Evolutionary conservation across 2,888 invertebrate genomes (phyloP).

Genomic region (Ormyrus pomaceus): DNA sequence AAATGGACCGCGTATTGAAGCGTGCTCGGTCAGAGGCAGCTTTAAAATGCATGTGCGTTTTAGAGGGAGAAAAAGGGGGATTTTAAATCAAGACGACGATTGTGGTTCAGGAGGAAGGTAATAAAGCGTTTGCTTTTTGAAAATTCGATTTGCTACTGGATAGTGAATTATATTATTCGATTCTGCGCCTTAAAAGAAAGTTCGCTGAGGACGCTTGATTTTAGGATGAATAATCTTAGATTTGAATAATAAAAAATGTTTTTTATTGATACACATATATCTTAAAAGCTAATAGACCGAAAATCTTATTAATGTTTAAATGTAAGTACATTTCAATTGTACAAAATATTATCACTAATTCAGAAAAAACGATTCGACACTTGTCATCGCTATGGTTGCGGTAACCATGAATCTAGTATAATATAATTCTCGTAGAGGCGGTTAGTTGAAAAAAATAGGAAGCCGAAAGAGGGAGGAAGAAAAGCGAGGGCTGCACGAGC

Average conservation of each 20-base stretch:
- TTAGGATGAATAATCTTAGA: no score
- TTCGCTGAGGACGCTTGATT: no score
- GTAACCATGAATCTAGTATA: not conserved
- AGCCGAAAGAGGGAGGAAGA: not conserved
- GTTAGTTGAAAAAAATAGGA: slow-evolving; percentile 25
- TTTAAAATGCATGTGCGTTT: slow-evolving; percentile 67
- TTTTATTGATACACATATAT: no score
- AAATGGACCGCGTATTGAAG: slow-evolving; percentile 63
- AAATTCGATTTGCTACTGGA: no score
- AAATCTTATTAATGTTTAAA: no score
- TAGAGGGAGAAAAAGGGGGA: not conserved
- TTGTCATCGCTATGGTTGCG: slow-evolving; percentile 21
- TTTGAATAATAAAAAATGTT: no score
- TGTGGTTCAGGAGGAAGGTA: not conserved
- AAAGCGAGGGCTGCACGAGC: slow-evolving; percentile 44
- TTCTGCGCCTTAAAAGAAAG: slow-evolving; percentile 32
- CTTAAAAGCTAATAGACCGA: no score
- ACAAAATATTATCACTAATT: slow-evolving; percentile 18
- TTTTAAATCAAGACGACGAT: slow-evolving; percentile 68
- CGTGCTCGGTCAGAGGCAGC: slow-evolving; percentile 49
- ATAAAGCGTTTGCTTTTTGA: no score
- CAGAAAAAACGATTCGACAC: slow-evolving; percentile 40
- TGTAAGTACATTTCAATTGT: no score
- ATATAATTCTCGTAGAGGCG: slow-evolving; percentile 39
- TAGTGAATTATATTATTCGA: not conserved